phyloP scores from a whole-genome alignment of 2,888 invertebrate genomes.

The Acrobasis suavella region DNA sequence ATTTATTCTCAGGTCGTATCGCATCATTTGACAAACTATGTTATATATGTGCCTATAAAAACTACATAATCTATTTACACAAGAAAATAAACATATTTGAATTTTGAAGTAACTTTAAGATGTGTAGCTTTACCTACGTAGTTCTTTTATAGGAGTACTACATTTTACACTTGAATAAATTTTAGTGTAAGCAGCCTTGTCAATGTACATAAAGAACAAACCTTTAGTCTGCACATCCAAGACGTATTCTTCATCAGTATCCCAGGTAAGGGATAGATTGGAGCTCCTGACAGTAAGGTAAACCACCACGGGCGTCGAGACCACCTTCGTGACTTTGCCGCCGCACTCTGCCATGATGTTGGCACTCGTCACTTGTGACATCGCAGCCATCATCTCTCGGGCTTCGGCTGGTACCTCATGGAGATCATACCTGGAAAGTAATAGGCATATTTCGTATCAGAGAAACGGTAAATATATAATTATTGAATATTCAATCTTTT shows the following conservation, averaged over 20 bases:
- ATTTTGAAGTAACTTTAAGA: too few relatives aligned
- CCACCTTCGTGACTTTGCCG: conserved; percentile 59
- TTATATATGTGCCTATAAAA: too few relatives aligned
- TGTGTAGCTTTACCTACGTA: too few relatives aligned
- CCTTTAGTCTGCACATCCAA: conserved; percentile 83
- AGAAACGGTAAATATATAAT: too few relatives aligned
- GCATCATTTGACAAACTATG: too few relatives aligned
- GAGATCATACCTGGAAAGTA: conserved; percentile 72
- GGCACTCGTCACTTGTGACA: conserved; percentile 78
- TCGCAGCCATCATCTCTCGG: conserved; percentile 77
- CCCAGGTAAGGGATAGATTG: conserved; percentile 82
- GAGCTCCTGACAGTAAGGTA: conserved; percentile 77
- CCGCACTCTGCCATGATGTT: conserved; percentile 84
- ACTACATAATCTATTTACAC: too few relatives aligned
- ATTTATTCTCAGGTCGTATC: too few relatives aligned
- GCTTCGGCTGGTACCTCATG: conserved; percentile 70
- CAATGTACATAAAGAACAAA: conserved; percentile 37
- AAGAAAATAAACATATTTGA: too few relatives aligned
- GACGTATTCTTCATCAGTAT: conserved; percentile 86
- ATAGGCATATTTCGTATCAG: neutral
- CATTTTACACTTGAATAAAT: too few relatives aligned
- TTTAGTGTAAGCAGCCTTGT: too few relatives aligned
- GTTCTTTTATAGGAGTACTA: too few relatives aligned
- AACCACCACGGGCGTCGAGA: conserved; percentile 81
- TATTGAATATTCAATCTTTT: too few relatives aligned